Conservation (phyloP, 2,113 vertebrate species). For the Lutjanus erythropterus region DNA sequence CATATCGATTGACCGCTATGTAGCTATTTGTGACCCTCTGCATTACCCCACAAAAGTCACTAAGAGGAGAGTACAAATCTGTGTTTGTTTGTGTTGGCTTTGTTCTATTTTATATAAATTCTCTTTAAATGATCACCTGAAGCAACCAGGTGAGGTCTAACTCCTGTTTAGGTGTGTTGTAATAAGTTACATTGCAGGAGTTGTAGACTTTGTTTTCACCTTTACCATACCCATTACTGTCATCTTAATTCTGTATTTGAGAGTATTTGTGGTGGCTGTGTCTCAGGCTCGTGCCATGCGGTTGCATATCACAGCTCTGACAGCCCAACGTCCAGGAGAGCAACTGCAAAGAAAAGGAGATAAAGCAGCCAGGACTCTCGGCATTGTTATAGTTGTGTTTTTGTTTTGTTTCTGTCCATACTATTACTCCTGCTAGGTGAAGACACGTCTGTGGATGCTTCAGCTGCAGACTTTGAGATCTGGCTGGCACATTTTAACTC, state of each 20-base stretch:
- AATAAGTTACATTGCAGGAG: constrained; percentile 11
- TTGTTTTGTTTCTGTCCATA: constrained; percentile 62
- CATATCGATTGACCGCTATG: constrained; percentile 70
- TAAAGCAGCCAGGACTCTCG: constrained; percentile 65
- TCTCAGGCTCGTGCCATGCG: constrained; percentile 56
- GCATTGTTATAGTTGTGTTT: constrained; percentile 58
- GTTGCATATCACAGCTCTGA: neutral
- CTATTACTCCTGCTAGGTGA: constrained; percentile 49
- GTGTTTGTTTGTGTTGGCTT: constrained; percentile 52
- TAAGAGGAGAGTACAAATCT: neutral
- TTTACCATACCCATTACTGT: constrained; percentile 42
- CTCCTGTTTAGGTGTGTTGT: constrained; percentile 44
- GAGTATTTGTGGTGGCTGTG: constrained; percentile 56
- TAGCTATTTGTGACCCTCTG: constrained; percentile 68
- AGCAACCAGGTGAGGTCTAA: constrained; percentile 35
- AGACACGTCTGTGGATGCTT: constrained; percentile 39
- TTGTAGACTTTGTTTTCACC: constrained; percentile 43
- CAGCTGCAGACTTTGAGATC: constrained; percentile 25
- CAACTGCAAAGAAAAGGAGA: constrained; percentile 37
- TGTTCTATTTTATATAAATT: constrained; percentile 33
- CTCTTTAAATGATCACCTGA: constrained; percentile 10
- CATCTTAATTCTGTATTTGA: constrained; percentile 58
- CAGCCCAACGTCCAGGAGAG: neutral
- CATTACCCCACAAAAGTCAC: constrained; percentile 52
- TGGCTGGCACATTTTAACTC: constrained; percentile 66